Evolutionary conservation across 2,888 invertebrate genomes (phyloP).

Genomic region (Catotricha subobsoleta): DNA sequence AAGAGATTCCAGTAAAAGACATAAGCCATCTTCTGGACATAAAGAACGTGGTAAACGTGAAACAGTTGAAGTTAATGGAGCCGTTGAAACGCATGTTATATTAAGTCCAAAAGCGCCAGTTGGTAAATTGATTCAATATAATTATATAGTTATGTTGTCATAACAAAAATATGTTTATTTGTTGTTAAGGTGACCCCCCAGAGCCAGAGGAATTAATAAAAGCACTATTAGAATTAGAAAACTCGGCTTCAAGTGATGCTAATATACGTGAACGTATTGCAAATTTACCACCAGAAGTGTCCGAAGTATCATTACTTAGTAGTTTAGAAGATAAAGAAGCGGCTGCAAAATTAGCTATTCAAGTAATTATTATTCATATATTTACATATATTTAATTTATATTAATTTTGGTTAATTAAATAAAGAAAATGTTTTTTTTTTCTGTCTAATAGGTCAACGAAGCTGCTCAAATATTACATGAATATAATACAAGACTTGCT

Average conservation of each 20-base stretch:
- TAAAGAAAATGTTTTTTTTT: neutral
- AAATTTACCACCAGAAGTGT: conserved; percentile 83
- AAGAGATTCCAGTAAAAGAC: conserved; percentile 29
- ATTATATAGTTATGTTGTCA: neutral
- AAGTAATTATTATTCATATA: conserved; percentile 34
- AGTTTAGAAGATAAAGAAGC: conserved; percentile 74
- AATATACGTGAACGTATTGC: conserved; percentile 83
- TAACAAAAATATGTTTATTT: neutral
- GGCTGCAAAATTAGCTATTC: conserved; percentile 55
- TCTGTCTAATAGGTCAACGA: conserved; percentile 38
- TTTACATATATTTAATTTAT: neutral
- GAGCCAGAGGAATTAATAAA: conserved; percentile 86
- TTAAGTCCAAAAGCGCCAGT: conserved; percentile 63
- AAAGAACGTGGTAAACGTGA: conserved; percentile 31
- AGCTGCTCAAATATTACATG: conserved; percentile 67
- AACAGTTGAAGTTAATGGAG: conserved; percentile 44
- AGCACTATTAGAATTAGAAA: conserved; percentile 69
- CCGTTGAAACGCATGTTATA: conserved; percentile 55
- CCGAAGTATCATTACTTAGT: conserved; percentile 69
- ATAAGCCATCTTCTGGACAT: conserved; percentile 7
- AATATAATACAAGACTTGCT: conserved; percentile 73
- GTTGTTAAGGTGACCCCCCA: conserved; percentile 53
- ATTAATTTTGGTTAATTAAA: neutral
- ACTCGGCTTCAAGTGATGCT: conserved; percentile 90
- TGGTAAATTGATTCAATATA: conserved; percentile 1